phyloP scores from a whole-genome alignment of 2,113 vertebrate genomes.

The Oryzias melastigma region DNA sequence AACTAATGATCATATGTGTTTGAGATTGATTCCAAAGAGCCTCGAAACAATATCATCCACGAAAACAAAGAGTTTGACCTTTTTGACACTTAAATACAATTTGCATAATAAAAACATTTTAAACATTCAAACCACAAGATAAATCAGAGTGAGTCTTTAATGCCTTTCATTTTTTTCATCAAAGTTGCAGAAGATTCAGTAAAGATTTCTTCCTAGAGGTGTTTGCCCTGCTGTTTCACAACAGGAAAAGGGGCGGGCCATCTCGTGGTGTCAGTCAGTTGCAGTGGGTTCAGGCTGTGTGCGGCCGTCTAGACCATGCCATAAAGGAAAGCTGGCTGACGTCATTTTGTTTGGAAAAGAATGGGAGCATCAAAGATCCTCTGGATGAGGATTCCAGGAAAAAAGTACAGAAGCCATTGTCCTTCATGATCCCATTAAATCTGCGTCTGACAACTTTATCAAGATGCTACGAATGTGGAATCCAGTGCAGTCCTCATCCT shows the following conservation, averaged over 20 bases:
- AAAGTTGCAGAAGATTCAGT: slow-evolving; percentile 20
- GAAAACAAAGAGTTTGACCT: too few relatives aligned
- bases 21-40: too few relatives aligned
- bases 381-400: slow-evolving; percentile 17
- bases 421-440: slow-evolving; percentile 64
- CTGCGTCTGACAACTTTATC: slow-evolving; percentile 28
- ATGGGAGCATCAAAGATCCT: slow-evolving; percentile 48
- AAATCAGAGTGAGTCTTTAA: too few relatives aligned
- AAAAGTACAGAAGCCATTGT: slow-evolving; percentile 46
- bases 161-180: too few relatives aligned
- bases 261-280: slow-evolving; percentile 39
- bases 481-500: slow-evolving; percentile 1
- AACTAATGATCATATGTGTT: too few relatives aligned
- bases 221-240: slow-evolving; percentile 58
- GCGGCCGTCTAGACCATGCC: slow-evolving; percentile 27
- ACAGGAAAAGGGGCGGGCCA: slow-evolving; percentile 52
- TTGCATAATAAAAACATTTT: too few relatives aligned
- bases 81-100: too few relatives aligned
- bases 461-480: background rate
- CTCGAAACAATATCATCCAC: too few relatives aligned
- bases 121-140: too few relatives aligned
- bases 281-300: slow-evolving; percentile 26
- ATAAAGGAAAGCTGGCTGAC: slow-evolving; percentile 51
- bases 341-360: slow-evolving; percentile 61
- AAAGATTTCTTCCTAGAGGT: slow-evolving; percentile 59